These are phyloP conservation scores for Caerostris darwini DNA, from an alignment of 1,140 invertebrate genomes.

Conservation along the genomic window DNA sequence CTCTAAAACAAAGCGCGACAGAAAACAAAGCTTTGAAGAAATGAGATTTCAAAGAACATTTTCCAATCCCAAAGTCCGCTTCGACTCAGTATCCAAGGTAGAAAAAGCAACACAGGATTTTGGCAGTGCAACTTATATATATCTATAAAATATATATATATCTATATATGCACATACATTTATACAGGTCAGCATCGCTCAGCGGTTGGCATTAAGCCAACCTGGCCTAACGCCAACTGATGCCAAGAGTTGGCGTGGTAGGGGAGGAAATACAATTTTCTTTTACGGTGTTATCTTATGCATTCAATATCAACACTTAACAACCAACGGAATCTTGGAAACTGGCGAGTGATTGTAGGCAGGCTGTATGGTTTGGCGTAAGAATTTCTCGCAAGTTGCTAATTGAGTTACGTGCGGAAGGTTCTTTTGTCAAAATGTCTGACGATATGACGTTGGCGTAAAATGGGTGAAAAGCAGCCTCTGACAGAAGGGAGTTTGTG, in stretches of 20 bases:
- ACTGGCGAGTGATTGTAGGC: slow-evolving; percentile 10
- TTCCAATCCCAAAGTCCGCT: slow-evolving; percentile 71
- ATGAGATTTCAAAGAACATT: slow-evolving; percentile 76
- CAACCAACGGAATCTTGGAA: slow-evolving; percentile 63
- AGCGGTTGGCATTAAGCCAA: slow-evolving; percentile 70
- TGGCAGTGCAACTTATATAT: slow-evolving; percentile 61
- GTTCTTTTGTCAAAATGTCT: slow-evolving; percentile 65
- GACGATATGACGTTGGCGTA: slow-evolving; percentile 18
- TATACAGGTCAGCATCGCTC: slow-evolving; percentile 69
- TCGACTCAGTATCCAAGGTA: slow-evolving; percentile 62
- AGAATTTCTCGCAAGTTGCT: slow-evolving; percentile 43
- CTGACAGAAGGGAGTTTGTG: not conserved
- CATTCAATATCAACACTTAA: slow-evolving; percentile 77
- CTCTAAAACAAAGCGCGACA: slow-evolving; percentile 28
- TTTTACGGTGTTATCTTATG: slow-evolving; percentile 66
- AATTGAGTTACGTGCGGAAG: slow-evolving; percentile 69
- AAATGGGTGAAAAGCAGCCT: slow-evolving; percentile 10
- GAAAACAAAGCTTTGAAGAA: slow-evolving; percentile 77
- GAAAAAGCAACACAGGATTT: slow-evolving; percentile 76
- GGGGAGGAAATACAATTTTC: slow-evolving; percentile 39
- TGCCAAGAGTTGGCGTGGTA: slow-evolving; percentile 9
- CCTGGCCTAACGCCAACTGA: slow-evolving; percentile 69
- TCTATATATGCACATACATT: slow-evolving; percentile 76
- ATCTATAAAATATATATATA: slow-evolving; percentile 59
- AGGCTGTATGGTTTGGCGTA: slow-evolving; percentile 35